Evolutionary conservation across 2,888 invertebrate species (phyloP).

Genomic region (Craniophora ligustri): DNA sequence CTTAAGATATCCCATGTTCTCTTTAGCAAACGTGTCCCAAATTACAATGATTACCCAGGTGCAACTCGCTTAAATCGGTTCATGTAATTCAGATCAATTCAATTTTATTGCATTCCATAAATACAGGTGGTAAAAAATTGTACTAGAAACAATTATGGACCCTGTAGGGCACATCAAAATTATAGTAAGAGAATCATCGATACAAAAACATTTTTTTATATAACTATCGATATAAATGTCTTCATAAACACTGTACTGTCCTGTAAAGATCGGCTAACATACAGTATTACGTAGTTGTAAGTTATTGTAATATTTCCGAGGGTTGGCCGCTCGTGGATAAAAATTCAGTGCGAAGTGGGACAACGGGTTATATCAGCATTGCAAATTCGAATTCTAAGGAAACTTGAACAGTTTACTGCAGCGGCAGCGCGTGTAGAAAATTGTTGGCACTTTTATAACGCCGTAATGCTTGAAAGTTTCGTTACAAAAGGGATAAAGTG

Average conservation of each 20-base stretch:
- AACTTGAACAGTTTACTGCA: slow-evolving; percentile 50
- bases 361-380: slow-evolving; percentile 48
- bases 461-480: slow-evolving; percentile 20
- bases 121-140: too few species aligned
- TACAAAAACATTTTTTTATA: too few species aligned
- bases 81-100: too few species aligned
- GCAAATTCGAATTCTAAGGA: slow-evolving; percentile 47
- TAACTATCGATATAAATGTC: not conserved
- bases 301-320: slow-evolving; percentile 40
- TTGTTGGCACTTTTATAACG: slow-evolving; percentile 37
- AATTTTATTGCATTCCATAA: too few species aligned
- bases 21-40: too few species aligned
- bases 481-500: slow-evolving; percentile 17
- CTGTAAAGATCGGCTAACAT: not conserved
- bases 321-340: slow-evolving; percentile 33
- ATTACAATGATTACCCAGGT: too few species aligned
- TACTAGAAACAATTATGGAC: too few species aligned
- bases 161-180: too few species aligned
- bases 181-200: too few species aligned
- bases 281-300: slow-evolving; percentile 6
- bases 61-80: too few species aligned
- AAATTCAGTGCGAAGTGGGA: slow-evolving; percentile 47
- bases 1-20: too few species aligned
- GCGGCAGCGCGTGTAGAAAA: slow-evolving; percentile 35
- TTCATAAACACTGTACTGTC: not conserved